Percentiles rank a stretch among this genome's conserved stretches.
phyloP scores from a whole-genome alignment of 2,888 invertebrate genomes.

The Rotaria sp. region DNA sequence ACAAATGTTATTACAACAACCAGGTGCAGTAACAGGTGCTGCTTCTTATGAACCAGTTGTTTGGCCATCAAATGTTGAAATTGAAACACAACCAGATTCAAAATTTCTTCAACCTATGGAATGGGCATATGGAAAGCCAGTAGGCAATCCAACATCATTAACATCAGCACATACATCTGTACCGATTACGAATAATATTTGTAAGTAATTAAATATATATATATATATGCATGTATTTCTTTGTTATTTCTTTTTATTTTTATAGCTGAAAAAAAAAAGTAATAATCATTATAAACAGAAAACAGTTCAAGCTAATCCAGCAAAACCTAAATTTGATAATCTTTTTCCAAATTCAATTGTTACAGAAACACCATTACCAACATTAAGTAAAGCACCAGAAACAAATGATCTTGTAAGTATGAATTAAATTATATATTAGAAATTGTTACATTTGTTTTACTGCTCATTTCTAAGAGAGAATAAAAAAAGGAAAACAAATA shows the following conservation, averaged over 20 bases:
- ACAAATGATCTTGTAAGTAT: not conserved
- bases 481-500: too few relatives aligned
- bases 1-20: not conserved
- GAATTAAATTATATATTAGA: not conserved
- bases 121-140: not conserved
- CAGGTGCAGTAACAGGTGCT: not conserved
- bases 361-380: not conserved
- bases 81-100: not conserved
- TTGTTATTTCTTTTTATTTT: not conserved
- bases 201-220: too few relatives aligned
- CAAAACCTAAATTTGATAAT: not conserved
- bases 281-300: not conserved
- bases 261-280: not conserved
- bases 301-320: not conserved
- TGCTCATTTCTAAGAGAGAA: too few relatives aligned
- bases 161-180: too few relatives aligned
- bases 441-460: too few relatives aligned
- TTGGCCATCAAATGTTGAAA: not conserved
- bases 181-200: too few relatives aligned
- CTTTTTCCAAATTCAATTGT: not conserved
- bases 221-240: too few relatives aligned
- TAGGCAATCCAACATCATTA: not conserved
- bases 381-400: not conserved
- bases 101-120: not conserved
- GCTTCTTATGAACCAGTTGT: not conserved